Evolutionary conservation across 2,797 vertebrate species (phyloP).

Genomic region (Rachycentron canadum): DNA sequence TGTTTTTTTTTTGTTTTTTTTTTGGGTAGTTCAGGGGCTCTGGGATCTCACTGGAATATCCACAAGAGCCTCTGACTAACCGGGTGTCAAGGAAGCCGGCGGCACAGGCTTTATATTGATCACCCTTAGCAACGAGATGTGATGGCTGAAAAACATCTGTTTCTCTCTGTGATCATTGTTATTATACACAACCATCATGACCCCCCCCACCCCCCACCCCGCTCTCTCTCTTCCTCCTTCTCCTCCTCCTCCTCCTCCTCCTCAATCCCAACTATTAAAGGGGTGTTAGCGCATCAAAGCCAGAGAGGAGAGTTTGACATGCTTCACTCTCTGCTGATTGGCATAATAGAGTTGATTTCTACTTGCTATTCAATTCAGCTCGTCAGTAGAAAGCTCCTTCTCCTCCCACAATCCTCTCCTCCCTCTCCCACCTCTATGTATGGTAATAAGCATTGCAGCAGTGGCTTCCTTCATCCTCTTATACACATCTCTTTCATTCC

Average conservation of each 20-base stretch:
- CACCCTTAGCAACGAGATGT: conserved; percentile 21
- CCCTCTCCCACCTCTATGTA: conserved; percentile 47
- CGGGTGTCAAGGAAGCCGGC: neutral
- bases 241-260: neutral
- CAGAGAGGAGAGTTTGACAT: conserved; percentile 18
- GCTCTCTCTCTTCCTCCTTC: too few species aligned
- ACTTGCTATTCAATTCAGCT: conserved; percentile 69
- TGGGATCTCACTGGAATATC: conserved; percentile 30
- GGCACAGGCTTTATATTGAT: conserved; percentile 1
- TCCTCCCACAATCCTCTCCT: conserved; percentile 60
- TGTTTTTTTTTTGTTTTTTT: neutral
- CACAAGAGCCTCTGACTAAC: conserved; percentile 3
- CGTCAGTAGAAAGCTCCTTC: conserved; percentile 62
- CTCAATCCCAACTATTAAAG: conserved; percentile 28
- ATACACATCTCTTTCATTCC: conserved; percentile 55
- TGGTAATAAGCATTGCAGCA: conserved; percentile 78
- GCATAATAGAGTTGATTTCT: conserved; percentile 68
- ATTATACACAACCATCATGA: conserved; percentile 9
- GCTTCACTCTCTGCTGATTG: conserved; percentile 62
- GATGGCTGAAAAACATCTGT: conserved; percentile 22
- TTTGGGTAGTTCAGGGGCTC: neutral
- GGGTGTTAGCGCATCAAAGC: conserved; percentile 50
- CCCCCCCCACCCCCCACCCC: neutral
- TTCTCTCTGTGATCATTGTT: conserved; percentile 17
- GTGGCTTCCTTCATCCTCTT: conserved; percentile 63